Evolutionary conservation across 2,113 vertebrate species (phyloP).

Genomic region (Callorhinus ursinus): DNA sequence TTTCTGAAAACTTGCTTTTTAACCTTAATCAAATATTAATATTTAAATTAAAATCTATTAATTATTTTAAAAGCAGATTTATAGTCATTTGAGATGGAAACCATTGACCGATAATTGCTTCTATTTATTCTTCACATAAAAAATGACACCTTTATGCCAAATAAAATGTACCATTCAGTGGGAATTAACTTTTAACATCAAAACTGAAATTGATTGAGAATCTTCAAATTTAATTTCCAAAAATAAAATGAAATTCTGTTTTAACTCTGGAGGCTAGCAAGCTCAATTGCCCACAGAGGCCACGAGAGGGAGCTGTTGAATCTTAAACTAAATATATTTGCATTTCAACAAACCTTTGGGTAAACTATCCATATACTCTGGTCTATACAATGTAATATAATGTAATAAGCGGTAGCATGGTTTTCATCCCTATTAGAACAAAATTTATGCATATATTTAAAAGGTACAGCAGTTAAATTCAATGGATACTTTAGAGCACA

Average conservation of each 20-base stretch:
- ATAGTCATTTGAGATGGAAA: slow-evolving; percentile 11
- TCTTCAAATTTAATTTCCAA: slow-evolving; percentile 33
- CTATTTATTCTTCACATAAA: neutral
- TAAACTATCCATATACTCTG: neutral
- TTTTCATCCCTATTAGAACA: slow-evolving; percentile 1
- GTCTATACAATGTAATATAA: neutral
- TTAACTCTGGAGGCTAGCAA: neutral
- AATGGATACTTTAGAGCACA: neutral
- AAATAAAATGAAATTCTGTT: slow-evolving; percentile 1
- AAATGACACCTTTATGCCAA: neutral
- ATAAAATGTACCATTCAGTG: neutral
- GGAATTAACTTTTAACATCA: neutral
- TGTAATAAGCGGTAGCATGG: neutral
- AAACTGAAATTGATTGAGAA: slow-evolving; percentile 24
- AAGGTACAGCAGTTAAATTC: neutral
- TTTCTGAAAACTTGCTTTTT: neutral
- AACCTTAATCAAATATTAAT: slow-evolving; percentile 6
- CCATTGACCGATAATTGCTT: neutral
- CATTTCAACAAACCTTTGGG: neutral
- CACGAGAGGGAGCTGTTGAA: slow-evolving; percentile 59
- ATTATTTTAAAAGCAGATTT: neutral
- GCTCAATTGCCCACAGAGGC: neutral
- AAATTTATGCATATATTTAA: neutral
- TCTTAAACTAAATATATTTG: neutral
- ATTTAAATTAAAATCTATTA: neutral